These are phyloP conservation scores for Merops nubicus DNA, from an alignment of 2,113 vertebrate genomes.

Conservation along the genomic window DNA sequence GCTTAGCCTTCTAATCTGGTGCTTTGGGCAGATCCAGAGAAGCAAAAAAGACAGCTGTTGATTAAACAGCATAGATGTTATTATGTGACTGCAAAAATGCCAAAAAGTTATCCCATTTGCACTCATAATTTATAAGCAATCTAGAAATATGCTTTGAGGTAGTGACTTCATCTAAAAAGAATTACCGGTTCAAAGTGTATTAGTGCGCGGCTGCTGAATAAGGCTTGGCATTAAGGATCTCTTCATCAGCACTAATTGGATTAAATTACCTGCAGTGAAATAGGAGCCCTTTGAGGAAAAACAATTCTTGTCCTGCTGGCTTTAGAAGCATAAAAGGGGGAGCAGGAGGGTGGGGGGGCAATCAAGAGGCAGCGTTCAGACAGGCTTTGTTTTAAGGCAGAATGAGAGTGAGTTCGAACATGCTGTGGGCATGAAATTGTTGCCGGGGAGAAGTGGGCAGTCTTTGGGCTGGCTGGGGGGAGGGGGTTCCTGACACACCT, in stretches of 20 bases:
- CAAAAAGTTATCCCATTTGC: conserved; percentile 8
- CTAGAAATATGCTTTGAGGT: conserved; percentile 29
- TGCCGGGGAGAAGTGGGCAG: neutral
- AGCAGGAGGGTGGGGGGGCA: fast-evolving
- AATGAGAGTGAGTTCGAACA: neutral
- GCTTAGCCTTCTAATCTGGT: conserved; percentile 4
- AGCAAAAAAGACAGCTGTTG: conserved; percentile 35
- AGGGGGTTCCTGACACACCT: neutral
- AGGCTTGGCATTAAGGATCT: conserved; percentile 12
- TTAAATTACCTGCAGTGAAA: conserved; percentile 53
- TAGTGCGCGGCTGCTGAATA: neutral
- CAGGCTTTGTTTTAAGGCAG: neutral
- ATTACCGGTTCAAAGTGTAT: conserved; percentile 19
- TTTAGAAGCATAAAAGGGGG: neutral
- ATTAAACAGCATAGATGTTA: conserved; percentile 1
- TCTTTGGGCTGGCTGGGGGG: neutral
- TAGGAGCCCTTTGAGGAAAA: neutral
- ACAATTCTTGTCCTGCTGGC: neutral
- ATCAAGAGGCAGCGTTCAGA: neutral
- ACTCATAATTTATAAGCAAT: conserved; percentile 41
- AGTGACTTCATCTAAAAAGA: conserved; percentile 37
- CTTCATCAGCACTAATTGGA: conserved; percentile 28
- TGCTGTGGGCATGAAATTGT: neutral
- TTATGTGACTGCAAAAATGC: conserved; percentile 2
- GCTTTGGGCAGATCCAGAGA: neutral